Evolutionary conservation across 2,888 invertebrate species (phyloP).

Genomic region (Charanyca ferruginea): DNA sequence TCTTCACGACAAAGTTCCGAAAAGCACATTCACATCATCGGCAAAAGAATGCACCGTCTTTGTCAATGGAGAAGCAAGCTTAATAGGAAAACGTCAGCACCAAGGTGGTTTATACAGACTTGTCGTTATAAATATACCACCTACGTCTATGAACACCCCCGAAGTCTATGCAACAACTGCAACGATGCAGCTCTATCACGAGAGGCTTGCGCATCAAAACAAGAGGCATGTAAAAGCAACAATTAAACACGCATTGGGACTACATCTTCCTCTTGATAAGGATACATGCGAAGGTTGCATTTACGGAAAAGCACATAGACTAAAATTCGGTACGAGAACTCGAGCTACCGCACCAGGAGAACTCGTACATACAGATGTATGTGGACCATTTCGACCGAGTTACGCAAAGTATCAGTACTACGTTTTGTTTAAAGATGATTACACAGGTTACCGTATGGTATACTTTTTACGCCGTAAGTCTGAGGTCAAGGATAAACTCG

Average conservation of each 20-base stretch:
- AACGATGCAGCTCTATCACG: constrained; percentile 1
- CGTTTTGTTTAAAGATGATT: constrained; percentile 1
- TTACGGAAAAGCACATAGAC: background rate
- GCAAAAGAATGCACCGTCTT: too few species aligned
- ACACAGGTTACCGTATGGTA: background rate
- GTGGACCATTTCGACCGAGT: constrained; percentile 2
- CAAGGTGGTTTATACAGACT: background rate
- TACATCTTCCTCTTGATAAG: background rate
- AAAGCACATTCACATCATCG: too few species aligned
- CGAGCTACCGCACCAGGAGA: background rate
- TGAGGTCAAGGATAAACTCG: background rate
- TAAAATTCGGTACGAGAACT: background rate
- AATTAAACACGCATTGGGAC: background rate
- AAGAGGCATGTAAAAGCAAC: constrained; percentile 3
- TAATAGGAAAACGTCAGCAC: too few species aligned
- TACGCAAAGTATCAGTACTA: background rate
- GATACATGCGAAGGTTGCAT: background rate
- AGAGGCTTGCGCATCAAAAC: background rate
- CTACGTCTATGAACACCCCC: background rate
- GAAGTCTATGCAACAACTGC: background rate
- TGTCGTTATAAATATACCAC: background rate
- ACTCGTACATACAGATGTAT: constrained; percentile 5
- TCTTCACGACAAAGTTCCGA: too few species aligned
- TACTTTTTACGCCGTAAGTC: background rate
- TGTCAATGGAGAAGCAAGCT: too few species aligned